Conservation (phyloP, 2,888 invertebrate genomes). For the Willowsia nigromaculata region DNA sequence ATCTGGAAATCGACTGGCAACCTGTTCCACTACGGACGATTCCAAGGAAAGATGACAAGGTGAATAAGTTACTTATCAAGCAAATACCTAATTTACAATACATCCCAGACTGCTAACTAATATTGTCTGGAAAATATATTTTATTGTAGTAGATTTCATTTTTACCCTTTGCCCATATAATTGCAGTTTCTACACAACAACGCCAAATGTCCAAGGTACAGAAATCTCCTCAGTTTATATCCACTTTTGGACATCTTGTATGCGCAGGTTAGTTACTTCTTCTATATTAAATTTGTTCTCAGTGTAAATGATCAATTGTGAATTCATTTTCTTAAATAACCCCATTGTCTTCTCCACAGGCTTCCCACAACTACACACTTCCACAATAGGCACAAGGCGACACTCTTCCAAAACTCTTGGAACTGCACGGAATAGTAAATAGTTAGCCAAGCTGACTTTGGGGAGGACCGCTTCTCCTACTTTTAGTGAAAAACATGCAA, state of each 20-base stretch:
- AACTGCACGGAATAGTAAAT: constrained; percentile 85
- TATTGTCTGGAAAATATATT: too few relatives aligned
- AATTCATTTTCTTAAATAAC: too few relatives aligned
- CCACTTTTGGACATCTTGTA: constrained; percentile 53
- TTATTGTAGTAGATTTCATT: neutral
- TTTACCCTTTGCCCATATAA: too few relatives aligned
- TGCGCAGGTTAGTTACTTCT: constrained; percentile 34
- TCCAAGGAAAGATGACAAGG: constrained; percentile 74
- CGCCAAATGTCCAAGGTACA: constrained; percentile 86
- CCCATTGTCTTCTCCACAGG: neutral
- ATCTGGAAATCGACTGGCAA: constrained; percentile 81
- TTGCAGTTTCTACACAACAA: constrained; percentile 82
- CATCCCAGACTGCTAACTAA: too few relatives aligned
- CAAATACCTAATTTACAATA: too few relatives aligned
- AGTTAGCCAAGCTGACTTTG: constrained; percentile 85
- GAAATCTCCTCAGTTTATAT: constrained; percentile 82
- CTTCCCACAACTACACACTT: constrained; percentile 84
- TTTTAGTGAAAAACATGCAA: constrained; percentile 74
- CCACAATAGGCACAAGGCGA: constrained; percentile 87
- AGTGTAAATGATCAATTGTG: too few relatives aligned
- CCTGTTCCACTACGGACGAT: constrained; percentile 79
- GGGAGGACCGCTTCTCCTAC: constrained; percentile 74
- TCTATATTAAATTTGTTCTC: too few relatives aligned
- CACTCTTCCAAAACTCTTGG: constrained; percentile 84
- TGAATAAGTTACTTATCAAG: too few relatives aligned